Evolutionary conservation across 92 coral and sea anemone species (phyloP).

Genomic region (Porites divaricata): DNA sequence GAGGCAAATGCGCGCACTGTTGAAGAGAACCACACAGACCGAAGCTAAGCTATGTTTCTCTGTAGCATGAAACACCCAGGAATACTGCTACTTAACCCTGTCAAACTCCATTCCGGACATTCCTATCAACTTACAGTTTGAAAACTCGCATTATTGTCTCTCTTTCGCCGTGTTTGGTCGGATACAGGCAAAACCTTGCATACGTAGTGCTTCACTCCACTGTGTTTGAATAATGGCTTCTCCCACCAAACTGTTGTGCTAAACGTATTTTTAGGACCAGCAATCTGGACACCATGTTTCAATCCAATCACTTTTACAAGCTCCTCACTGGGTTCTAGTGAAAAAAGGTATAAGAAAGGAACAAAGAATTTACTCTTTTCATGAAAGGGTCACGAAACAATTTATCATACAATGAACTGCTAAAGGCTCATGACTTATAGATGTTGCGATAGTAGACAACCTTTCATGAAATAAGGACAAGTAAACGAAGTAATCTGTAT

Average conservation of each 20-base stretch:
- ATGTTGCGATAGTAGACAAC: too few species aligned
- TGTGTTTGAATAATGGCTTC: constrained; percentile 51
- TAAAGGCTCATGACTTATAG: too few species aligned
- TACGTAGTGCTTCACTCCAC: constrained; percentile 36
- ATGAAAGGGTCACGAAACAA: too few species aligned
- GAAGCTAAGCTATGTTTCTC: too few species aligned
- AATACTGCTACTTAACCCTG: too few species aligned
- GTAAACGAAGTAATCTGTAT: too few species aligned
- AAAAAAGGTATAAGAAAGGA: too few species aligned
- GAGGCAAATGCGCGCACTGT: too few species aligned
- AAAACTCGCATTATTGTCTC: background rate
- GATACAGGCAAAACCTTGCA: background rate
- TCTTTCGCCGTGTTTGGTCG: background rate
- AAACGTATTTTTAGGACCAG: constrained; percentile 27
- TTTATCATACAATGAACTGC: too few species aligned
- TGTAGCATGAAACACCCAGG: background rate
- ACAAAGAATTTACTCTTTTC: background rate
- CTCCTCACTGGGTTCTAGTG: constrained; percentile 32
- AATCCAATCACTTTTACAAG: constrained; percentile 41
- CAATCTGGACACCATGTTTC: background rate
- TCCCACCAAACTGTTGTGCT: constrained; percentile 24
- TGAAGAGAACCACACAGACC: too few species aligned
- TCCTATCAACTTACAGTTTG: constrained; percentile 18
- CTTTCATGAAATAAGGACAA: too few species aligned
- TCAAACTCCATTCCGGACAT: background rate